Percentiles rank a stretch among this genome's conserved stretches.
Conservation (phyloP, 1,140 invertebrate genomes). For the Bombus superbus region DNA sequence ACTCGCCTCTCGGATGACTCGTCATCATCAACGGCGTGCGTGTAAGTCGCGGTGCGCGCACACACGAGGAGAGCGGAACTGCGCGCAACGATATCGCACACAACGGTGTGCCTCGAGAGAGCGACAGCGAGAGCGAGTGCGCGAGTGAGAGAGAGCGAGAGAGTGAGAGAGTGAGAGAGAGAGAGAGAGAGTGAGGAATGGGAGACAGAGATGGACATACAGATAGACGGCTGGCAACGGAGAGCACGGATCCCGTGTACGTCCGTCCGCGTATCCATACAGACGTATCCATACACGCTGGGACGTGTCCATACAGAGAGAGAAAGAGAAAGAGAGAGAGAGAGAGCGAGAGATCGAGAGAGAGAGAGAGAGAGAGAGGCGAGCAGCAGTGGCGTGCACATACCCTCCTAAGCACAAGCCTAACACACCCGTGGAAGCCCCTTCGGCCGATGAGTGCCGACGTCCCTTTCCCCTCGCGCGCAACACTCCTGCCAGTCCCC, state of each 20-base stretch:
- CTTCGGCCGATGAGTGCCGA: constrained; percentile 74
- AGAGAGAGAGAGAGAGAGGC: constrained; percentile 5
- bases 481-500: constrained; percentile 50
- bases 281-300: not conserved
- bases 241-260: constrained; percentile 54
- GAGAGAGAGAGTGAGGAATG: constrained; percentile 8
- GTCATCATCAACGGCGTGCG: constrained; percentile 34
- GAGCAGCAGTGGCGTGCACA: constrained; percentile 57
- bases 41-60: constrained; percentile 9
- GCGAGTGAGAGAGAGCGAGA: not conserved
- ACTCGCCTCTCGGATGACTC: constrained; percentile 32
- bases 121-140: not conserved
- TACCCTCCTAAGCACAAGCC: constrained; percentile 73
- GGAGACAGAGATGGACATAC: constrained; percentile 37
- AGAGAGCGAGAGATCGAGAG: not conserved
- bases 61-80: constrained; percentile 9
- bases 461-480: constrained; percentile 72
- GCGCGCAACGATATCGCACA: constrained; percentile 47
- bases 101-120: not conserved
- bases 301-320: no score
- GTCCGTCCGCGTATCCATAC: constrained; percentile 39
- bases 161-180: constrained; percentile 15
- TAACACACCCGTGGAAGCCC: constrained; percentile 74
- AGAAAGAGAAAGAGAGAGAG: not conserved
- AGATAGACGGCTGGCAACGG: constrained; percentile 44